Percentiles rank a stretch among this genome's conserved stretches.
These are phyloP conservation scores for Drosophila helvetica DNA, from an alignment of 2,888 invertebrate species.

Conservation along the genomic window DNA sequence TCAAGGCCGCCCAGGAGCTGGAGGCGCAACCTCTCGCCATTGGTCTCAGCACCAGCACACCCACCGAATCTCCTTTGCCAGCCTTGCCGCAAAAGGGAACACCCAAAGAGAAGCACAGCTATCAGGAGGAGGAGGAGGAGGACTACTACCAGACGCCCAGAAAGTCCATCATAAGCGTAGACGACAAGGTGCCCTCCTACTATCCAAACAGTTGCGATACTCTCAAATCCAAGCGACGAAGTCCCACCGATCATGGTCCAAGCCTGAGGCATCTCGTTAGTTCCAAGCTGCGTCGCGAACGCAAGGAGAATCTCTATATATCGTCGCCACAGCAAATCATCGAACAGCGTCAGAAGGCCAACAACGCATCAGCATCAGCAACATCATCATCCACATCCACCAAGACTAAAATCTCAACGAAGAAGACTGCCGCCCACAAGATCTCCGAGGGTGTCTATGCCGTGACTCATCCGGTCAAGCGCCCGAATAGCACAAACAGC, in stretches of 20 bases:
- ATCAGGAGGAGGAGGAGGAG: slow-evolving; percentile 56
- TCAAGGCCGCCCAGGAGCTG: slow-evolving; percentile 80
- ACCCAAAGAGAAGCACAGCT: slow-evolving; percentile 15
- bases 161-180: slow-evolving; percentile 82
- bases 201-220: slow-evolving; percentile 83
- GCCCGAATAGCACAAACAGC: slow-evolving; percentile 39
- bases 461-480: slow-evolving; percentile 74
- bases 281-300: slow-evolving; percentile 76
- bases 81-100: slow-evolving; percentile 58
- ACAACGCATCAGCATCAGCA: slow-evolving; percentile 5
- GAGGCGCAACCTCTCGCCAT: slow-evolving; percentile 52
- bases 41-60: slow-evolving; percentile 78
- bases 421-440: slow-evolving; percentile 81
- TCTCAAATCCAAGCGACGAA: slow-evolving; percentile 73
- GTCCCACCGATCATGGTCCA: slow-evolving; percentile 57
- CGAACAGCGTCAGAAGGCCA: slow-evolving; percentile 77
- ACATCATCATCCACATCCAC: slow-evolving; percentile 23
- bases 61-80: slow-evolving; percentile 79
- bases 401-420: slow-evolving; percentile 58
- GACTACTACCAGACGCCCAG: slow-evolving; percentile 81
- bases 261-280: slow-evolving; percentile 77
- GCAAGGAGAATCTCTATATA: slow-evolving; percentile 82
- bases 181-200: slow-evolving; percentile 84
- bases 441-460: slow-evolving; percentile 83
- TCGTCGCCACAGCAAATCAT: slow-evolving; percentile 82